A percentile compares a stretch with the other conserved stretches of the same genome.
phyloP scores from a whole-genome alignment of 2,888 invertebrate species.

The Scaeva pyrastri region DNA sequence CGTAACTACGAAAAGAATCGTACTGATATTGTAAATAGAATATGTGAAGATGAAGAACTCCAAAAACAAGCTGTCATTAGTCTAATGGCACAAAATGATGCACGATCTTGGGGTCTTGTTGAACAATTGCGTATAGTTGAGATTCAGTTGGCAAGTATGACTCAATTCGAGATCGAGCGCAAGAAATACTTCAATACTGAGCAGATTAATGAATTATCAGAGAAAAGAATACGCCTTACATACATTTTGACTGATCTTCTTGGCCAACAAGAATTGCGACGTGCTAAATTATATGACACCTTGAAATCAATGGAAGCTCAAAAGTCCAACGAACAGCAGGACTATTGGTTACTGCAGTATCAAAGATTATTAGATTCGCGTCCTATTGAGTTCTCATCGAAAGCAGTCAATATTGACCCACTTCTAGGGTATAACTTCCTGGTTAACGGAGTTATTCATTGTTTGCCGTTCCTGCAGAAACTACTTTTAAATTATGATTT shows the following conservation, averaged over 20 bases:
- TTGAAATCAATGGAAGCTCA: slow-evolving; percentile 89
- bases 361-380: slow-evolving; percentile 91
- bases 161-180: slow-evolving; percentile 89
- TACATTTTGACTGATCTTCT: slow-evolving; percentile 88
- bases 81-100: slow-evolving; percentile 89
- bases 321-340: slow-evolving; percentile 84
- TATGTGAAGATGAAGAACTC: slow-evolving; percentile 88
- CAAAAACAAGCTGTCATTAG: slow-evolving; percentile 90
- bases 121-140: slow-evolving; percentile 91
- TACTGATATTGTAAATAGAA: slow-evolving; percentile 86
- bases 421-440: slow-evolving; percentile 88
- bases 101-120: slow-evolving; percentile 90
- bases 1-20: slow-evolving; percentile 87
- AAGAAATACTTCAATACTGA: slow-evolving; percentile 88
- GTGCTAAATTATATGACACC: slow-evolving; percentile 86
- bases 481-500: slow-evolving; percentile 77
- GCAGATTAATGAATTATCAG: slow-evolving; percentile 89
- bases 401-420: slow-evolving; percentile 88
- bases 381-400: slow-evolving; percentile 87
- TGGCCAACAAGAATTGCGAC: slow-evolving; percentile 88
- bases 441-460: slow-evolving; percentile 90
- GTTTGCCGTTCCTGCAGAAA: slow-evolving; percentile 88
- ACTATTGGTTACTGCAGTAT: slow-evolving; percentile 92
- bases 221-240: slow-evolving; percentile 88
- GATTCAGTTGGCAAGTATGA: slow-evolving; percentile 88